Evolutionary conservation across 2,888 invertebrate species (phyloP), one percentile per base, ranked within the genome.

Genomic region (Dasysyrphus albostriatus): DNA sequence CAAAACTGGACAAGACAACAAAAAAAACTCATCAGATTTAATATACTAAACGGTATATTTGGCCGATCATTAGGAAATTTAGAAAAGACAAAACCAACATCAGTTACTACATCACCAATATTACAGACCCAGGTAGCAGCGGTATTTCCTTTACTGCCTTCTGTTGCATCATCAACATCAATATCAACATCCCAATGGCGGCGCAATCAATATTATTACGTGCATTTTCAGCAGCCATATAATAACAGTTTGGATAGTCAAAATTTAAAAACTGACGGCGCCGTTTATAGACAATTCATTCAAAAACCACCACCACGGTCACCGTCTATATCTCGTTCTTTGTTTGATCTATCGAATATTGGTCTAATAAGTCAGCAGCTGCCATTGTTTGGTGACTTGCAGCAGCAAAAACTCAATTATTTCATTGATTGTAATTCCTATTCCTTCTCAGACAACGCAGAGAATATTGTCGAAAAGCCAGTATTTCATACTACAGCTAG

Each of bases 31-130:
- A 79, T 88, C 56, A 73, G 88, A 47, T 88, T 89, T 29, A 89
- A 88, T 82, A 75, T 89, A 49, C 65, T 90, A 58, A 89, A 87
- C 56, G 89, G 89, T 32, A 88, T 90, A 73, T 90, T 90, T 70
- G 89, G 90, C 10, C 88, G 89, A 44, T 88, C 89, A n/a, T 88
- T 89, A 58, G 77, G 67, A 32, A 87, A 82, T 73, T 47, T 89
- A 42, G 69, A 70, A 24, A 83, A 84, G 19, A 42, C 44, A 29
- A 49, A 42, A 16, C 16, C 63, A 14, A 42, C 34, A 37, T 56
- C 58, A 24, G 63, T 19, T 51, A 61, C 67, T 9, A 65, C 44
- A 39, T 74, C 82, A 32, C 56, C 74, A 16, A 81, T 78, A 37
- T 59, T 74, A 39, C 58, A 61, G 3, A 7, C 80, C 2, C 73